Base-by-base conservation (phyloP, 2,797 vertebrate species). In the Pseudopleuronectes americanus region DNA sequence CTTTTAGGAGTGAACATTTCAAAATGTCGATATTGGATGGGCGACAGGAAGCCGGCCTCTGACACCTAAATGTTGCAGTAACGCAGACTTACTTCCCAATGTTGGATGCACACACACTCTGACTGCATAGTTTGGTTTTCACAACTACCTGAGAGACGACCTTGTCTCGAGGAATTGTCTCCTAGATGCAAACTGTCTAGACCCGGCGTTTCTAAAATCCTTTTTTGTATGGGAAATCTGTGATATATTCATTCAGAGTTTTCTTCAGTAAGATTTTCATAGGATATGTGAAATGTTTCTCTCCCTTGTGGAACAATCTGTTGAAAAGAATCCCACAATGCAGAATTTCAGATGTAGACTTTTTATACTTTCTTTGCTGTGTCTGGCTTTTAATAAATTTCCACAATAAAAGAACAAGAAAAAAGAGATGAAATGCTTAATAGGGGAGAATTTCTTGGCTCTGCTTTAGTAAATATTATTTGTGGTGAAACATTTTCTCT, bases 101-200 rank as follows among this genome's bases (percentile, higher is more conserved):
- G 55, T 66, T 74, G 64, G 56, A 61, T 63, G 64, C 53, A 60
- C 31, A 58, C 52, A 60, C 59, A 26, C 43, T 58, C 38, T 76
- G 69, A 53, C 85, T 71, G 67, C 75, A 62, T 16, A 24, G 61
- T 86, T 70, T 65, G 73, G 66, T 86, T 86, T 84, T 88, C 75
- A 78, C 87, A 85, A 53, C 72, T 72, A 74, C 63, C 75, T 74
- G 79, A 78, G 75, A 89, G 81, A 79, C 78, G 51, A 78, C 24
- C 49, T 65, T 21, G 72, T 75, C 74, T 81, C 67, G 41, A 74
- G 53, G 68, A 82, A 66, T 26, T 57, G 70, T 66, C 79, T 72
- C 55, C 43, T 64, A 23, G 36, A 67, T 71, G 65, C 38, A 73
- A 71, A 60, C 66, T 77, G 79, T 85, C 69, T 75, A 65, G 76